phyloP scores from a whole-genome alignment of 2,888 invertebrate species.

The Belgica antarctica region DNA sequence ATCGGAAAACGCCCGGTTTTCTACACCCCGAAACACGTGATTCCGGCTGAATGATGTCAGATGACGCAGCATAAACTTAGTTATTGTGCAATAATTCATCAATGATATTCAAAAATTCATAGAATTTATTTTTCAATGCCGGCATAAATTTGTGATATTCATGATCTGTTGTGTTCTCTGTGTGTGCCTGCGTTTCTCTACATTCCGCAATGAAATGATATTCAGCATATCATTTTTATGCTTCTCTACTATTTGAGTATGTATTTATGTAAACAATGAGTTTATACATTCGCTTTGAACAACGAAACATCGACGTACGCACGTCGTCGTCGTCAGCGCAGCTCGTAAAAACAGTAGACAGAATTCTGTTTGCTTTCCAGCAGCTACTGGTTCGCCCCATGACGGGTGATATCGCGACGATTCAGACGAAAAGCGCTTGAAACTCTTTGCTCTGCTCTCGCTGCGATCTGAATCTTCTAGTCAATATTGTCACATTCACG shows the following conservation, averaged over 20 bases:
- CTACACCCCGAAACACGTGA: not conserved
- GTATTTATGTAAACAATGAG: conserved; percentile 21
- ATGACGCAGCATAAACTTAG: conserved; percentile 36
- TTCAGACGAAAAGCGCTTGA: not conserved
- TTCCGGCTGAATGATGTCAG: not conserved
- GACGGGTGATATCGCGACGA: not conserved
- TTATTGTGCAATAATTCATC: conserved; percentile 42
- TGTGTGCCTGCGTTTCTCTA: not conserved
- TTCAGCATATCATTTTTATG: not conserved
- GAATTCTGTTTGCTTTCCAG: conserved; percentile 25
- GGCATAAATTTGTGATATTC: conserved; percentile 34
- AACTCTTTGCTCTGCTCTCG: not conserved
- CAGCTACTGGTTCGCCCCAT: conserved; percentile 24
- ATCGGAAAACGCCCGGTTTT: not conserved
- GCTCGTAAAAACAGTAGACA: not conserved
- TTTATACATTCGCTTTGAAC: not conserved
- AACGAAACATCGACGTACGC: not conserved
- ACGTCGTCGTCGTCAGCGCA: not conserved
- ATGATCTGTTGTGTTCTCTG: conserved; percentile 33
- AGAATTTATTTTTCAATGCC: conserved; percentile 27
- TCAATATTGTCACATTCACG: conserved; percentile 17
- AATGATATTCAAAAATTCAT: conserved; percentile 41
- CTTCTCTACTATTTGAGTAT: not conserved
- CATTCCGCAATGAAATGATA: not conserved
- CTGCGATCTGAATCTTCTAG: not conserved